phyloP scores from a whole-genome alignment of 2,797 vertebrate species.

The Lycodopsis pacificus region DNA sequence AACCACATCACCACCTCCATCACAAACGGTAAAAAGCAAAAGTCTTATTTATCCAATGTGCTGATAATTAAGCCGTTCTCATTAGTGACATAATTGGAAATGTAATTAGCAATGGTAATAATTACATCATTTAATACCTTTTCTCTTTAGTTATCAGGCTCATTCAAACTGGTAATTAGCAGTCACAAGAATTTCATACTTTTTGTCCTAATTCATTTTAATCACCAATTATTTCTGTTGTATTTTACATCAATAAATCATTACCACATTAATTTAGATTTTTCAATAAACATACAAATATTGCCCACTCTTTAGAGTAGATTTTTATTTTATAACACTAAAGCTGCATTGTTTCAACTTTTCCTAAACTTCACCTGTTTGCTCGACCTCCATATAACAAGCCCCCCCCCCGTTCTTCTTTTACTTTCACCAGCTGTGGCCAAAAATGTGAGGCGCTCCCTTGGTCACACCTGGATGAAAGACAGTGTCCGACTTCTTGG shows the following conservation, averaged over 20 bases:
- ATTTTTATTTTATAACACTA: background rate
- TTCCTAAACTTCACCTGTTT: background rate
- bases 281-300: constrained; percentile 55
- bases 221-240: constrained; percentile 59
- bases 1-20: constrained; percentile 61
- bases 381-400: background rate
- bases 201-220: constrained; percentile 74
- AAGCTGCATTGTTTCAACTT: constrained; percentile 6
- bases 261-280: constrained; percentile 36
- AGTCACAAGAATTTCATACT: constrained; percentile 79
- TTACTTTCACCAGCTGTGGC: constrained; percentile 5
- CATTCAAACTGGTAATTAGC: constrained; percentile 82
- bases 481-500: background rate
- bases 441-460: background rate
- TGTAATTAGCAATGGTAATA: constrained; percentile 88
- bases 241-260: constrained; percentile 55
- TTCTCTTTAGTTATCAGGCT: constrained; percentile 84
- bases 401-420: background rate
- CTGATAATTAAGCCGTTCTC: constrained; percentile 83
- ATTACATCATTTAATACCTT: constrained; percentile 86
- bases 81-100: constrained; percentile 89
- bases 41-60: constrained; percentile 79
- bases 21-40: constrained; percentile 67
- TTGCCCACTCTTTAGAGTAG: constrained; percentile 14
- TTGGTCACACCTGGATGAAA: constrained; percentile 21